phyloP scores from a whole-genome alignment of 2,113 vertebrate genomes.

The Phrynocephalus versicolor region DNA sequence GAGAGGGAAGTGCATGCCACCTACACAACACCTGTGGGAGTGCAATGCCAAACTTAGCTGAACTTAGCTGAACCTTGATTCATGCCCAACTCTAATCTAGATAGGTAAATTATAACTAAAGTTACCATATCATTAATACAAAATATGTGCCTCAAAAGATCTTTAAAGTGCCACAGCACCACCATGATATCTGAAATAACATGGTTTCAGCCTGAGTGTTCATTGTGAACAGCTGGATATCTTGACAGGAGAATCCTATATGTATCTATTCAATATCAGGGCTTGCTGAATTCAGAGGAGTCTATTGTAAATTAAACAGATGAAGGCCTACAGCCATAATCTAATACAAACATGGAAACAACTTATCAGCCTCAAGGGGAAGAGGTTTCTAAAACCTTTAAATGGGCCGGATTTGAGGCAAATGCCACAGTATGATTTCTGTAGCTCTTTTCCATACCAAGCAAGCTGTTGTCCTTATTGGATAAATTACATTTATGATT shows the following conservation, averaged over 20 bases:
- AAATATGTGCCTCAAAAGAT: not conserved
- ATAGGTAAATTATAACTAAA: not conserved
- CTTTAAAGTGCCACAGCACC: not conserved
- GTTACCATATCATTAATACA: not conserved
- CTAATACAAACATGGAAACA: not conserved
- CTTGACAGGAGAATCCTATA: not conserved
- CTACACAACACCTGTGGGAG: too few relatives aligned
- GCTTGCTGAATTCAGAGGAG: not conserved
- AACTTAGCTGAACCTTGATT: too few relatives aligned
- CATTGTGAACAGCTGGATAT: not conserved
- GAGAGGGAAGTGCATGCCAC: too few relatives aligned
- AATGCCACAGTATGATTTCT: not conserved
- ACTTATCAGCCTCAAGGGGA: not conserved
- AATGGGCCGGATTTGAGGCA: not conserved
- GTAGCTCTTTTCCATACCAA: not conserved
- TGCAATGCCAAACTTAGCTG: too few relatives aligned
- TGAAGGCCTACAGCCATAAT: not conserved
- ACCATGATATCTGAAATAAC: not conserved
- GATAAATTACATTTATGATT: not conserved
- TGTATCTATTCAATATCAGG: not conserved
- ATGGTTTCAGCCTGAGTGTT: not conserved
- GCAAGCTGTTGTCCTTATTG: not conserved
- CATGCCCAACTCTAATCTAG: too few relatives aligned
- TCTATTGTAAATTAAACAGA: not conserved
- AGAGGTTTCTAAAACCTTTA: too few relatives aligned